Evolutionary conservation across 2,113 vertebrate genomes (phyloP), one percentile per base, ranked within the genome.

Genomic region (Steatornis caripensis): DNA sequence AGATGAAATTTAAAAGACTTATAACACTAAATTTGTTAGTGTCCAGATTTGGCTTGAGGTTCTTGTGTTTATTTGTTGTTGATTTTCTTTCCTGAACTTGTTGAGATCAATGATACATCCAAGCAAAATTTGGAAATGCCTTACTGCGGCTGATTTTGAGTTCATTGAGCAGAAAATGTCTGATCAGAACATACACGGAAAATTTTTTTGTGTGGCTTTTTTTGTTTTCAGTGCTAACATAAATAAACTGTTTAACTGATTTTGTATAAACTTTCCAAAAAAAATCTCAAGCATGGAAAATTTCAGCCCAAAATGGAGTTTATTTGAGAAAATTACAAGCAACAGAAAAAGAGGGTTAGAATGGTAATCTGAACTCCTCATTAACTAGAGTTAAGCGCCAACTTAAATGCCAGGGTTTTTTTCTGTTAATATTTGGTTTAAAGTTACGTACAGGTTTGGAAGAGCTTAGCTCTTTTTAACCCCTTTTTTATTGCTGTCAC

Each of bases 401-500:
- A 96, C 89, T 96, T 90, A 97, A 97, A 94, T 96, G 94, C 97
- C 95, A 95, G 94, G 84, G 5, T 30, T 97, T 98, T 97, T 97
- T 97, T 84, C 89, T 97, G 88, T 95, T 97, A 96, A 96, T 97
- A 97, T 98, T 98, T 97, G 92, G 97, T 98, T 98, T 98, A 97
- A 98, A 92, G 90, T 98, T 98, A 96, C 98, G 97, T 94, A 96
- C 97, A 97, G 97, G 95, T 98, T 97, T 97, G 95, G 97, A 97
- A 97, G 94, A 91, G 65, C 84, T 93, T 84, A 94, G 53, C 37
- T 79, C 49, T 95, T 96, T 97, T 97, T 97, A 93, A 96, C 96
- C 65, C 92, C 84, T 98, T 97, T 97, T 95, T 93, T 89, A 95
- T 97, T 98, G 91, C 89, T 97, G 84, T 94, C 97, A 54, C 84